Evolutionary conservation across 1,140 invertebrate species (phyloP).

Genomic region (Heterodera carotae): DNA sequence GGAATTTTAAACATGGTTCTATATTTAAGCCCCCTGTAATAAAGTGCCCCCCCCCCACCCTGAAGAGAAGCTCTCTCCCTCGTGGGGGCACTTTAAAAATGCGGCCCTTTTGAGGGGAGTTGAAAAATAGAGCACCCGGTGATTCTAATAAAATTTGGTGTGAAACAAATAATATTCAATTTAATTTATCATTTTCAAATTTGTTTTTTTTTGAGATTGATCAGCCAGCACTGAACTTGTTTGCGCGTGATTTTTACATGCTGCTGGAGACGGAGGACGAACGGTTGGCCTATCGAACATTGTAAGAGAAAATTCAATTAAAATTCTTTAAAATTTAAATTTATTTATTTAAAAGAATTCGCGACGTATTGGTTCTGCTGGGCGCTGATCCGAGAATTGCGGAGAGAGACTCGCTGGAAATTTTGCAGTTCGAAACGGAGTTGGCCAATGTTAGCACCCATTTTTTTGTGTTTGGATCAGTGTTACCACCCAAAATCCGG

Average conservation of each 20-base stretch:
- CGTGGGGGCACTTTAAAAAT: too few relatives aligned
- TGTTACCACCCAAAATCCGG: too few relatives aligned
- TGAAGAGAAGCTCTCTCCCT: too few relatives aligned
- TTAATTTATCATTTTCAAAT: neutral
- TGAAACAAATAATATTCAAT: constrained; percentile 1
- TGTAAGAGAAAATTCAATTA: constrained; percentile 15
- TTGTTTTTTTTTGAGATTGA: constrained; percentile 55
- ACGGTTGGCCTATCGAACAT: constrained; percentile 58
- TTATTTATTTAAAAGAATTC: constrained; percentile 32
- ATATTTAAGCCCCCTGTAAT: too few relatives aligned
- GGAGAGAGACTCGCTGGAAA: constrained; percentile 73
- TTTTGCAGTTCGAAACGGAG: constrained; percentile 81
- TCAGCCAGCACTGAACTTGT: constrained; percentile 61
- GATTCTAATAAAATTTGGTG: neutral
- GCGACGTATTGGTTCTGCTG: constrained; percentile 69
- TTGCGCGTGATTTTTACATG: constrained; percentile 64
- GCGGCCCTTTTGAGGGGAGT: too few relatives aligned
- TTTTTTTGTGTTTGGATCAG: too few relatives aligned
- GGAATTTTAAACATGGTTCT: too few relatives aligned
- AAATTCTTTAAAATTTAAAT: constrained; percentile 34
- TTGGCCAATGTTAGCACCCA: constrained; percentile 72
- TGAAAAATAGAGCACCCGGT: too few relatives aligned
- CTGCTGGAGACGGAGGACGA: constrained; percentile 62
- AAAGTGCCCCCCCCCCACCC: too few relatives aligned
- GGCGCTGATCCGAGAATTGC: constrained; percentile 72